These are phyloP conservation scores for Lepus oiostolus DNA, from an alignment of 2,797 vertebrate genomes.

Conservation along the genomic window DNA sequence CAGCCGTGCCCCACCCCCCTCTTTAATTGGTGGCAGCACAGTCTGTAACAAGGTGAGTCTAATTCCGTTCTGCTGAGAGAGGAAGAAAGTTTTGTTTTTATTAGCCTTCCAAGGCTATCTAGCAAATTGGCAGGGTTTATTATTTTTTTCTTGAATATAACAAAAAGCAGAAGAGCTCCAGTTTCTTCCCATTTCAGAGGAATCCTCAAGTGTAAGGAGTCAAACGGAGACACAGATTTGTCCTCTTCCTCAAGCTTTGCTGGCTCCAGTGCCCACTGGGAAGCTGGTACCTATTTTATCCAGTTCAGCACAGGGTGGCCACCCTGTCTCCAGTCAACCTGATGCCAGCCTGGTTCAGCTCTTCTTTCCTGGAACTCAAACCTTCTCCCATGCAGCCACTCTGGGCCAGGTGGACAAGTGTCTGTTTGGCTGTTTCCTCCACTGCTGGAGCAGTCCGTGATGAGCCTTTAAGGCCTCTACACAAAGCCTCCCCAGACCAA, in stretches of 20 bases:
- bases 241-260: not conserved
- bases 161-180: slow-evolving; percentile 48
- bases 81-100: slow-evolving; percentile 78
- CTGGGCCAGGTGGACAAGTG: fast-evolving
- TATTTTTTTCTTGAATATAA: not conserved
- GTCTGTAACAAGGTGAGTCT: slow-evolving; percentile 73
- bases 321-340: not conserved
- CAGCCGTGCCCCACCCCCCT: slow-evolving; percentile 23
- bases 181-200: slow-evolving; percentile 55
- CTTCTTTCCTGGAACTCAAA: fast-evolving
- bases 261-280: not conserved
- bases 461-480: not conserved
- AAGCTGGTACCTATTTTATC: not conserved
- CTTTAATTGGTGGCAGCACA: slow-evolving; percentile 73
- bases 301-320: too few species aligned
- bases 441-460: not conserved
- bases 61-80: slow-evolving; percentile 81
- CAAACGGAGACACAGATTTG: not conserved
- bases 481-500: not conserved
- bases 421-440: not conserved
- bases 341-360: not conserved
- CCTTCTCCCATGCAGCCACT: not conserved
- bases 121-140: slow-evolving; percentile 59
- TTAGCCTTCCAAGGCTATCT: slow-evolving; percentile 72
- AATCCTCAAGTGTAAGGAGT: not conserved